Evolutionary conservation across 2,113 vertebrate species (phyloP), one percentile per base, ranked within the genome.

Genomic region (Cardinalis cardinalis): DNA sequence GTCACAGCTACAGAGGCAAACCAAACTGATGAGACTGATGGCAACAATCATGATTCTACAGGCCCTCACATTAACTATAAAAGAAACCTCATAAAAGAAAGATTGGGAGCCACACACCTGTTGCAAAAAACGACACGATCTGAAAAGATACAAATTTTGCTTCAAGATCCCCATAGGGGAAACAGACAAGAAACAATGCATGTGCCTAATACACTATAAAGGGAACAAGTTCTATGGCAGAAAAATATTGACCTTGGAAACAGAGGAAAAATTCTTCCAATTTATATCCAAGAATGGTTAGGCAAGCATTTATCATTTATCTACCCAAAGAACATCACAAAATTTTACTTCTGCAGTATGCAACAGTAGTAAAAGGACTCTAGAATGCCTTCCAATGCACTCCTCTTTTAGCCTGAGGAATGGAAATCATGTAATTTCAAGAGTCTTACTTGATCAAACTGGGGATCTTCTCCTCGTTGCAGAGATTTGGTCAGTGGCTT

Each of bases 401-500:
- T 63, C 18, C 21, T 56, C 31, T 73, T 70, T n/a, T 4, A 87
- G 40, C 18, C 32, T 40, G 21, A 68, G 61, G 32, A 78, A 72
- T 20, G 19, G 12, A 89, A 89, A 63, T 9, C 46, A 71, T 12
- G 7, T 13, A 2, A 80, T 80, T 86, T 74, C 18, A 81, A 72
- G 18, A 32, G 36, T 98, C 98, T 97, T 97, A 99, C 99, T 98
- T 99, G 99, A 96, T 99, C 99, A 98, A 99, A 99, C 79, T 99
- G 99, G 68, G 98, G 98, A 97, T 99, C 99, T 96, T 99, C 99
- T 96, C 99, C 99, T 96, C 98, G 98, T 94, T 99, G 99, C 29
- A 99, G 97, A 64, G 99, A 99, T 96, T 99, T 99, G 86, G 98
- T 98, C 97, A 99, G 97, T 34, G 99, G 98, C 96, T 99, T 99